phyloP scores from a whole-genome alignment of 2,797 vertebrate genomes.

The Lates japonicus region DNA sequence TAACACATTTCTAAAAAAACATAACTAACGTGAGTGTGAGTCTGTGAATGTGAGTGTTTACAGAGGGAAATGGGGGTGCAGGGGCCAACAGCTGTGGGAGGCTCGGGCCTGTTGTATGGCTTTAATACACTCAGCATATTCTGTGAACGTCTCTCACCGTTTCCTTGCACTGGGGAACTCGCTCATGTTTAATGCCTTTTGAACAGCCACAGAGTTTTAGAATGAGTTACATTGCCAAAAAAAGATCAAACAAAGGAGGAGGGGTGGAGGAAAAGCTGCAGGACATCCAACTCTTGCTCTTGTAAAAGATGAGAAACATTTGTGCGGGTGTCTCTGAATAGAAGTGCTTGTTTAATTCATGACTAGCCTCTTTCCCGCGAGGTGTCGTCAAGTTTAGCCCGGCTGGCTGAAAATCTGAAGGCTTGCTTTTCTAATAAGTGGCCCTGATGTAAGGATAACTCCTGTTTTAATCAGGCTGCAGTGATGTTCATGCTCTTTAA shows the following conservation, averaged over 20 bases:
- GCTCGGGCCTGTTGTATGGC: slow-evolving; percentile 32
- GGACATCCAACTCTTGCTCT: slow-evolving; percentile 72
- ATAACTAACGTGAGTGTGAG: slow-evolving; percentile 8
- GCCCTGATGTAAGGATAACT: slow-evolving; percentile 38
- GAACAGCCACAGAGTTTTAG: slow-evolving; percentile 69
- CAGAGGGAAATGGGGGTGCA: slow-evolving; percentile 50
- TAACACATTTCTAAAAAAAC: slow-evolving; percentile 16
- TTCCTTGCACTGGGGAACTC: slow-evolving; percentile 65
- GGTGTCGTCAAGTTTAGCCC: slow-evolving; percentile 23
- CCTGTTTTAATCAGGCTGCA: slow-evolving; percentile 23
- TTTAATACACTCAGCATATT: slow-evolving; percentile 64
- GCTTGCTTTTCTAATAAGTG: slow-evolving; percentile 24
- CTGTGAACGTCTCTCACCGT: slow-evolving; percentile 54
- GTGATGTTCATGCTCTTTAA: not conserved
- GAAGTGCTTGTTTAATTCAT: slow-evolving; percentile 75
- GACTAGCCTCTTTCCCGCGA: slow-evolving; percentile 43
- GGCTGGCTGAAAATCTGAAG: slow-evolving; percentile 24
- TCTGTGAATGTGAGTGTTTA: slow-evolving; percentile 53
- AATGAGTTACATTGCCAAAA: slow-evolving; percentile 68
- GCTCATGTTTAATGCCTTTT: slow-evolving; percentile 84
- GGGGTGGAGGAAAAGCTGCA: slow-evolving; percentile 70
- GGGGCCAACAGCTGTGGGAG: slow-evolving; percentile 57
- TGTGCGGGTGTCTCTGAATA: slow-evolving; percentile 64
- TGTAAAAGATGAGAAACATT: slow-evolving; percentile 70
- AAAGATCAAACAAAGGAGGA: slow-evolving; percentile 77